phyloP scores from a whole-genome alignment of 35 echinoderm and acorn worm genomes.

The Acanthaster planci region DNA sequence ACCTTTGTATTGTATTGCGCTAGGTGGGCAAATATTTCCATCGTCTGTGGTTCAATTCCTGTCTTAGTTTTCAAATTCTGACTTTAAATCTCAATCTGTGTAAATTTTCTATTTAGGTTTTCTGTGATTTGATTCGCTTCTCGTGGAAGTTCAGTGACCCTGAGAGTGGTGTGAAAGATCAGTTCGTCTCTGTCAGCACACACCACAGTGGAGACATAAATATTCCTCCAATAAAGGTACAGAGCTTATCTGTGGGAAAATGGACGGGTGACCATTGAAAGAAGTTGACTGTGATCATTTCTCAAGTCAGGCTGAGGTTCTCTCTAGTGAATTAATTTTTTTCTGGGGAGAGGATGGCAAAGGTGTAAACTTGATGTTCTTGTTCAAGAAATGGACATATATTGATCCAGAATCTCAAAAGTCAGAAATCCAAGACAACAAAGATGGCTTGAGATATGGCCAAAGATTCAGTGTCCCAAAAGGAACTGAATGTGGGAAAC shows the following conservation, averaged over 20 bases:
- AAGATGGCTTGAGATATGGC: too few relatives aligned
- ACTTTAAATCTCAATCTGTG: neutral
- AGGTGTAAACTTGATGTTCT: too few relatives aligned
- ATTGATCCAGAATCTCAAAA: too few relatives aligned
- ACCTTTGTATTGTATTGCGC: neutral
- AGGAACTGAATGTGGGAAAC: too few relatives aligned
- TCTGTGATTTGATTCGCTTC: constrained; percentile 16
- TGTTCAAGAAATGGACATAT: too few relatives aligned
- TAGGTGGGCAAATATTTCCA: neutral
- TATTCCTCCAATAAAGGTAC: constrained; percentile 41
- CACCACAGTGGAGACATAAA: constrained; percentile 27
- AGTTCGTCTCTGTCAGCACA: constrained; percentile 35
- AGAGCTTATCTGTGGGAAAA: neutral
- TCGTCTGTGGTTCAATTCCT: neutral
- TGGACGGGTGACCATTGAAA: too few relatives aligned
- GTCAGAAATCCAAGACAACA: too few relatives aligned
- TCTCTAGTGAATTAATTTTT: too few relatives aligned
- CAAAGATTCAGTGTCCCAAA: too few relatives aligned
- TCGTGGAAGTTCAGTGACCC: constrained; percentile 41
- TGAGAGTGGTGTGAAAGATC: constrained; percentile 40
- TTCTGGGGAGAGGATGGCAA: too few relatives aligned
- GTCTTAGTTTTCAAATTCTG: neutral
- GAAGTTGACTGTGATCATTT: too few relatives aligned
- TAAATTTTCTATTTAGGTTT: neutral
- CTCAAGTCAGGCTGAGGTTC: too few relatives aligned